Evolutionary conservation across 2,113 vertebrate genomes (phyloP).

Genomic region (Anas platyrhynchos): DNA sequence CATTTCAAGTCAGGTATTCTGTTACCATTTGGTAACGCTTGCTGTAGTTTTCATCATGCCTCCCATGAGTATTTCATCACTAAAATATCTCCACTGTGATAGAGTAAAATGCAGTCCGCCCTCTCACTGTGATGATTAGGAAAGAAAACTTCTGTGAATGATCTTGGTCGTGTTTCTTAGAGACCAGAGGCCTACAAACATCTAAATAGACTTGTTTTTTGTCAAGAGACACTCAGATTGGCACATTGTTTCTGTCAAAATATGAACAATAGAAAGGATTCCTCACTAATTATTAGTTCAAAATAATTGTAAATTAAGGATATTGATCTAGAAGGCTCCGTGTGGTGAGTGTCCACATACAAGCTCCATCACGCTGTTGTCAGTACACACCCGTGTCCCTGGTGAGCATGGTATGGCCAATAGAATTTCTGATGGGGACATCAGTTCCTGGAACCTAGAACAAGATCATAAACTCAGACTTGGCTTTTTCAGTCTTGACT

Average conservation of each 20-base stretch:
- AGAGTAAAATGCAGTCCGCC: not conserved
- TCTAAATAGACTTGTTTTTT: not conserved
- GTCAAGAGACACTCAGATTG: not conserved
- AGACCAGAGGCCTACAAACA: not conserved
- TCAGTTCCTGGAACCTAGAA: not conserved
- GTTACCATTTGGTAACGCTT: not conserved
- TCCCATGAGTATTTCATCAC: not conserved
- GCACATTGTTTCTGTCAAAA: not conserved
- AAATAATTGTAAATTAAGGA: not conserved
- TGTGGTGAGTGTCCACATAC: accelerated
- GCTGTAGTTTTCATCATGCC: not conserved
- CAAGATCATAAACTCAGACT: not conserved
- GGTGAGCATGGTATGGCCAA: accelerated
- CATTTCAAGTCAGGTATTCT: not conserved
- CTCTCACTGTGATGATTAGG: not conserved
- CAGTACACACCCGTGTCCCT: not conserved
- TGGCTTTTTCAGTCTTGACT: not conserved
- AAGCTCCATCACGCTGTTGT: not conserved
- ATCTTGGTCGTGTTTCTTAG: not conserved
- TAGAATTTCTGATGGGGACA: not conserved
- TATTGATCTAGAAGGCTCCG: no score
- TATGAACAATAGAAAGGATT: not conserved
- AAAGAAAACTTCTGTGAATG: not conserved
- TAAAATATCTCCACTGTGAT: not conserved
- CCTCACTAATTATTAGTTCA: not conserved